Evolutionary conservation across 2,113 vertebrate genomes (phyloP).

Genomic region (Canis aureus): DNA sequence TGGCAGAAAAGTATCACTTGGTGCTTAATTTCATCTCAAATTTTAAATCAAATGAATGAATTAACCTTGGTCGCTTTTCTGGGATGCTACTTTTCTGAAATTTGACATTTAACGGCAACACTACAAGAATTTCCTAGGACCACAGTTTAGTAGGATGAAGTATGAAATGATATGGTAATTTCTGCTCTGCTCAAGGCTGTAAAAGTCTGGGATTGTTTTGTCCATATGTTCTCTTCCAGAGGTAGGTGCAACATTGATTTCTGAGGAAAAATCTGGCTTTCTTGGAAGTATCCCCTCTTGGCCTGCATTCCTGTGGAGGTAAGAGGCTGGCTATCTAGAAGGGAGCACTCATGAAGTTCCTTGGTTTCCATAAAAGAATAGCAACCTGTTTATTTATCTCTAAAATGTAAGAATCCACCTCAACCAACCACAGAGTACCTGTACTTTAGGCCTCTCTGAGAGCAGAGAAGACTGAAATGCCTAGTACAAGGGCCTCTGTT

Average conservation of each 20-base stretch:
- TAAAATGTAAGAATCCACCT: background rate
- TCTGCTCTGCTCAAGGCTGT: background rate
- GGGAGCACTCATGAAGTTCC: background rate
- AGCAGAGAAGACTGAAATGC: background rate
- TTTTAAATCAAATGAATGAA: conserved; percentile 22
- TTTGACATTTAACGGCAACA: background rate
- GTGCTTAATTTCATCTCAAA: background rate
- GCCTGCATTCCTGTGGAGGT: background rate
- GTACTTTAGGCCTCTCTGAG: background rate
- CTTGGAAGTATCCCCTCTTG: background rate
- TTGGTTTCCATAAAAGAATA: background rate
- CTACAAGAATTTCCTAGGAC: background rate
- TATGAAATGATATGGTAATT: background rate
- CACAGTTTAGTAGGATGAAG: background rate
- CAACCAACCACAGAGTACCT: background rate
- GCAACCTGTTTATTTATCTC: background rate
- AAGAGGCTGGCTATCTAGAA: background rate
- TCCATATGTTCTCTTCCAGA: background rate
- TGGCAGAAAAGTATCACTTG: background rate
- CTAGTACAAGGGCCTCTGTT: background rate
- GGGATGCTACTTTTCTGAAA: conserved; percentile 46
- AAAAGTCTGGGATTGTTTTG: conserved; percentile 18
- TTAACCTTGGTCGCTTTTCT: background rate
- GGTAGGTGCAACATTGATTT: background rate
- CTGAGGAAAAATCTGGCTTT: background rate